These are phyloP conservation scores for Zoanthus solanderi DNA, from an alignment of 92 coral and sea anemone genomes.

Conservation along the genomic window DNA sequence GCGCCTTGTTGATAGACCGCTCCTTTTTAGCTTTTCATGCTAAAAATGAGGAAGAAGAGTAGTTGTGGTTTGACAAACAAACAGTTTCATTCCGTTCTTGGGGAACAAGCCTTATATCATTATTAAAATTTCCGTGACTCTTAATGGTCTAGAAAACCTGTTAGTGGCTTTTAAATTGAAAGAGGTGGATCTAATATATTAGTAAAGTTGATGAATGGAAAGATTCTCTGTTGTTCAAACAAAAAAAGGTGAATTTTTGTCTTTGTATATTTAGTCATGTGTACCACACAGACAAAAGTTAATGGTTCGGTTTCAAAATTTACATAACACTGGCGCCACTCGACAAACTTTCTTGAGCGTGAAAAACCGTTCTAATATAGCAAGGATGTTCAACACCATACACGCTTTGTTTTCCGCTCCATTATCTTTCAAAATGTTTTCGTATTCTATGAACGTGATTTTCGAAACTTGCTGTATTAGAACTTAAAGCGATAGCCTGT, in stretches of 20 bases:
- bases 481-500: neutral
- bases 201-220: neutral
- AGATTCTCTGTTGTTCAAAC: neutral
- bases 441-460: neutral
- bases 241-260: neutral
- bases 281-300: neutral
- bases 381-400: neutral
- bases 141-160: neutral
- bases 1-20: neutral
- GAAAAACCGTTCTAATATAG: neutral
- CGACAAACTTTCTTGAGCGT: neutral
- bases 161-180: neutral
- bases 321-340: constrained; percentile 8
- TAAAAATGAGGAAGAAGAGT: neutral
- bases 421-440: neutral
- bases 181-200: neutral
- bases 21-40: neutral
- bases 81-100: neutral
- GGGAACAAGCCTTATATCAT: neutral
- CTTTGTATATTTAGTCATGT: neutral
- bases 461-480: neutral
- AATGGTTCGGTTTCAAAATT: neutral
- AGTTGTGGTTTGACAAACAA: neutral
- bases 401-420: neutral
- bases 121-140: neutral